These are phyloP conservation scores for Megalonaias nervosa DNA, from an alignment of 1,140 invertebrate genomes.

Conservation along the genomic window DNA sequence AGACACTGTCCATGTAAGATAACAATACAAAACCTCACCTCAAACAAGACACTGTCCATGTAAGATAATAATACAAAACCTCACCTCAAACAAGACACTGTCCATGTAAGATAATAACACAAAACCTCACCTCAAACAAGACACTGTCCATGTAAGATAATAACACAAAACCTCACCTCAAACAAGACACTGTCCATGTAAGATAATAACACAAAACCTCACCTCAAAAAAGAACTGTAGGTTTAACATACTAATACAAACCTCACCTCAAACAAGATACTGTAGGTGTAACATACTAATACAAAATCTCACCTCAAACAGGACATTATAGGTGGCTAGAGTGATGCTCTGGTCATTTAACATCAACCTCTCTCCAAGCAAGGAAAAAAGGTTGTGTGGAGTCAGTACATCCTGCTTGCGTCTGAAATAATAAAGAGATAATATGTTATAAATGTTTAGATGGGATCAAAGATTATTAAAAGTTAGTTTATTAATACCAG, in stretches of 20 bases:
- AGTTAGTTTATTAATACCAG: background rate
- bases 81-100: too few relatives aligned
- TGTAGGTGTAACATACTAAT: background rate
- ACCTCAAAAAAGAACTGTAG: too few relatives aligned
- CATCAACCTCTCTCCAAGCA: conserved; percentile 93
- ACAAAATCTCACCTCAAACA: conserved; percentile 87
- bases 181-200: too few relatives aligned
- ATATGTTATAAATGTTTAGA: background rate
- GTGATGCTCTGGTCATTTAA: conserved; percentile 91
- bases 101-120: too few relatives aligned
- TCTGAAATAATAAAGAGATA: conserved; percentile 74
- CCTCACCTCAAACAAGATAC: background rate
- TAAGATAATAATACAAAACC: too few relatives aligned
- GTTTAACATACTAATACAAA: background rate
- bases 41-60: too few relatives aligned
- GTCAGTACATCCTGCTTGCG: conserved; percentile 91
- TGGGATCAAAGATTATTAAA: background rate
- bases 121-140: too few relatives aligned
- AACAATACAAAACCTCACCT: too few relatives aligned
- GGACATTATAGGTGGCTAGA: conserved; percentile 96
- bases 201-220: too few relatives aligned
- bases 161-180: too few relatives aligned
- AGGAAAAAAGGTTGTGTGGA: conserved; percentile 97
- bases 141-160: too few relatives aligned
- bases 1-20: too few relatives aligned